Conservation (phyloP, 2,797 vertebrate species). For the Eidolon dupreanum region DNA sequence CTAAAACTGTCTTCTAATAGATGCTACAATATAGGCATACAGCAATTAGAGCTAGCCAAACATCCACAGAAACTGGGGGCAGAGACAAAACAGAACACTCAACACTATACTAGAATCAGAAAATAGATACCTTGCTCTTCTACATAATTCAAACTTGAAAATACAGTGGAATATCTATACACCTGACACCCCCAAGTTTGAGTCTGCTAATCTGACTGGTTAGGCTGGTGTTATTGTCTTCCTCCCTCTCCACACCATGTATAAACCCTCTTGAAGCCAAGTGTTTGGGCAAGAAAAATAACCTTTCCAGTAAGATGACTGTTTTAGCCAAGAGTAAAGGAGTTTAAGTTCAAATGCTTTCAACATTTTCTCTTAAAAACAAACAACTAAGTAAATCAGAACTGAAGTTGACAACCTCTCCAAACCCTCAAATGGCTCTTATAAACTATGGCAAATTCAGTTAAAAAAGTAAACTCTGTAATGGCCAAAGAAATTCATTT, state of each 20-base stretch:
- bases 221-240: background rate
- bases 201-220: background rate
- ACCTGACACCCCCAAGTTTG: background rate
- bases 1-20: conserved; percentile 26
- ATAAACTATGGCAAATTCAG: background rate
- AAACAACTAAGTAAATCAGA: conserved; percentile 31
- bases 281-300: conserved; percentile 1
- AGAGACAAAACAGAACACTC: background rate
- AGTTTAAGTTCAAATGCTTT: conserved; percentile 12
- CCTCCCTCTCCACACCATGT: background rate
- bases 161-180: background rate
- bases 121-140: background rate
- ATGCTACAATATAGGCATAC: background rate
- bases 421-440: background rate
- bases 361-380: background rate
- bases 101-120: background rate
- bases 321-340: background rate
- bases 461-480: conserved; percentile 15
- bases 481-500: conserved; percentile 11
- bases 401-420: background rate
- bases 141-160: conserved; percentile 27
- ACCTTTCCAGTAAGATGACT: background rate
- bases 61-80: background rate
- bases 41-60: background rate
- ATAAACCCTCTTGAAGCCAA: background rate